phyloP scores from a whole-genome alignment of 2,113 vertebrate genomes.

The Xiphophorus maculatus region DNA sequence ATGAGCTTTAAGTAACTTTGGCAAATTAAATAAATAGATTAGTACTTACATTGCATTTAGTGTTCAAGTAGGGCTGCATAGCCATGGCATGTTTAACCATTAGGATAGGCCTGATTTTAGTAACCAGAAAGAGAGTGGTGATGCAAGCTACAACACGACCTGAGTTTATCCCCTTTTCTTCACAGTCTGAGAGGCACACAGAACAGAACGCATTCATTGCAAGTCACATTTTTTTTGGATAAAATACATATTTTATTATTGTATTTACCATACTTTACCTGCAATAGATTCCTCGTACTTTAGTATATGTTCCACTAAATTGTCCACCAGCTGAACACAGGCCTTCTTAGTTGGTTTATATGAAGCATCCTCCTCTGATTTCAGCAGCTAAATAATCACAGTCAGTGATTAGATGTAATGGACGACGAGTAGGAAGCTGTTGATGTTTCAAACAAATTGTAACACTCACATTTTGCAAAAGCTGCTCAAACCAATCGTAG shows the following conservation, averaged over 20 bases:
- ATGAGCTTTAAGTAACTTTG: not conserved
- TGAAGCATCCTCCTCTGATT: constrained; percentile 94
- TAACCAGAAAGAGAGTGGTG: constrained; percentile 97
- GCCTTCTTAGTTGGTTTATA: constrained; percentile 98
- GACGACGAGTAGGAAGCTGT: not conserved
- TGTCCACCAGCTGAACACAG: constrained; percentile 96
- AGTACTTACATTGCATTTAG: constrained; percentile 94
- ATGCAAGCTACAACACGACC: constrained; percentile 92
- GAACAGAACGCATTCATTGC: not conserved
- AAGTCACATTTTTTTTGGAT: not conserved
- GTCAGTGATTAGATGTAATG: constrained; percentile 3
- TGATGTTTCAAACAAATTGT: not conserved
- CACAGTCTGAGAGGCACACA: constrained; percentile 70
- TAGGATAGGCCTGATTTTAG: constrained; percentile 95
- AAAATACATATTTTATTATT: not conserved
- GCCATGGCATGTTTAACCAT: constrained; percentile 99
- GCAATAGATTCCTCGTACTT: constrained; percentile 95
- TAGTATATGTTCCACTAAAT: constrained; percentile 95
- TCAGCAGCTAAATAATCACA: constrained; percentile 84
- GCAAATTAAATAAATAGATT: not conserved
- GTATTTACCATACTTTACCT: constrained; percentile 75
- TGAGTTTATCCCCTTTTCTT: constrained; percentile 93
- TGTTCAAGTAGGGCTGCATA: constrained; percentile 97
- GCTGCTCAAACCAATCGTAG: constrained; percentile 99
- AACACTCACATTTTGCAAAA: constrained; percentile 95